These are phyloP conservation scores for Lasioglossum pauxillum DNA, from an alignment of 2,888 invertebrate genomes.

Conservation along the genomic window DNA sequence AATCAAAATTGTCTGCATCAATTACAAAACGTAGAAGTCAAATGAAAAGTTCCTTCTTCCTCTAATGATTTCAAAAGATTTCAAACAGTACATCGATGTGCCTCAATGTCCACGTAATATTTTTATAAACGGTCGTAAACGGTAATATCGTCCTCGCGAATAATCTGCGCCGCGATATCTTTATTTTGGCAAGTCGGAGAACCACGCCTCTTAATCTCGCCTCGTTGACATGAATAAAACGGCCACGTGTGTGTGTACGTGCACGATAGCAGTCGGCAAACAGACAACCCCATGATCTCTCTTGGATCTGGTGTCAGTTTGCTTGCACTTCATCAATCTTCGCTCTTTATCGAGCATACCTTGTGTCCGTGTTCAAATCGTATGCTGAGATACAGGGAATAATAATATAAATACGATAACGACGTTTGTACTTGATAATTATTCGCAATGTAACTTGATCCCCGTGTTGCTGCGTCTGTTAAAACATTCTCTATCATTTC, in stretches of 20 bases:
- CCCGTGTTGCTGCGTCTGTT: not conserved
- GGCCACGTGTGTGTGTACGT: slow-evolving; percentile 1
- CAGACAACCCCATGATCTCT: slow-evolving; percentile 32
- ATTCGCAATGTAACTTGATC: not conserved
- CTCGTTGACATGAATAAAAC: slow-evolving; percentile 55
- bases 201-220: slow-evolving; percentile 60
- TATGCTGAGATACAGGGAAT: not conserved
- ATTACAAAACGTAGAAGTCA: too few relatives aligned
- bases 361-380: not conserved
- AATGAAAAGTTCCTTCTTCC: too few relatives aligned
- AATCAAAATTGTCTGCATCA: too few relatives aligned
- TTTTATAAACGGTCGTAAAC: not conserved
- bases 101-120: too few relatives aligned
- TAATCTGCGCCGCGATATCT: slow-evolving; percentile 48
- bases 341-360: slow-evolving; percentile 47
- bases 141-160: not conserved
- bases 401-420: not conserved
- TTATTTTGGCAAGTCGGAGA: slow-evolving; percentile 44
- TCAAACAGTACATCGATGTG: too few relatives aligned
- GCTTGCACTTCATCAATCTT: slow-evolving; percentile 47
- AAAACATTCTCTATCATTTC: not conserved
- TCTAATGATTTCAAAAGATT: too few relatives aligned
- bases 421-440: not conserved
- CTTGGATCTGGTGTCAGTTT: slow-evolving; percentile 39
- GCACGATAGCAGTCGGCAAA: slow-evolving; percentile 49